Percentiles rank a stretch among this genome's conserved stretches.
phyloP scores from a whole-genome alignment of 2,797 vertebrate genomes.

The Holocentrus rufus region DNA sequence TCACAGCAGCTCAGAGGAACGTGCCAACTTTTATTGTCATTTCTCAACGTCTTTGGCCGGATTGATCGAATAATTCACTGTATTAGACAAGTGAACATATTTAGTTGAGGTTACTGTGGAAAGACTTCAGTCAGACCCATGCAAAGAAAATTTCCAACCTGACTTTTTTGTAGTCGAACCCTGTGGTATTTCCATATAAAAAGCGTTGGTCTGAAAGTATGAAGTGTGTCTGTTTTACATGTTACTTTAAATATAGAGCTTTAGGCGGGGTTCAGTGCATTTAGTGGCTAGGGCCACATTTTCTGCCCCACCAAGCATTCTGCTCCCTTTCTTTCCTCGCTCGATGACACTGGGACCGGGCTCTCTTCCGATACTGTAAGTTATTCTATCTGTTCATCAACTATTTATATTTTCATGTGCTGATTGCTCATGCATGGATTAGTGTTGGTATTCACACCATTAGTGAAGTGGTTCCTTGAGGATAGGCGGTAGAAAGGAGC shows the following conservation, averaged over 20 bases:
- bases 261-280: constrained; percentile 83
- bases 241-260: constrained; percentile 79
- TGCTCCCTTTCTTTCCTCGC: constrained; percentile 58
- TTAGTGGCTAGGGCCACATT: constrained; percentile 79
- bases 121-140: constrained; percentile 35
- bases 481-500: background rate
- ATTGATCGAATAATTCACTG: constrained; percentile 11
- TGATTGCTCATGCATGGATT: background rate
- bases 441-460: constrained; percentile 3
- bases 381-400: constrained; percentile 47
- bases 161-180: constrained; percentile 41
- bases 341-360: constrained; percentile 55
- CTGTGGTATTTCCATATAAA: constrained; percentile 44
- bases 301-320: constrained; percentile 67
- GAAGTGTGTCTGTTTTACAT: constrained; percentile 68
- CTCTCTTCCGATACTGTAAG: constrained; percentile 74
- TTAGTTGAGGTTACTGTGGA: constrained; percentile 54
- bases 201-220: constrained; percentile 42
- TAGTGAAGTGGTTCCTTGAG: background rate
- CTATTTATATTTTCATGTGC: background rate
- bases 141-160: constrained; percentile 46
- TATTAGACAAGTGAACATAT: constrained; percentile 39
- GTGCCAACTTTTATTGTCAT: constrained; percentile 29
- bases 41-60: constrained; percentile 13
- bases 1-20: constrained; percentile 20